These are phyloP conservation scores for Carabus problematicus DNA, from an alignment of 2,888 invertebrate species.

Conservation along the genomic window DNA sequence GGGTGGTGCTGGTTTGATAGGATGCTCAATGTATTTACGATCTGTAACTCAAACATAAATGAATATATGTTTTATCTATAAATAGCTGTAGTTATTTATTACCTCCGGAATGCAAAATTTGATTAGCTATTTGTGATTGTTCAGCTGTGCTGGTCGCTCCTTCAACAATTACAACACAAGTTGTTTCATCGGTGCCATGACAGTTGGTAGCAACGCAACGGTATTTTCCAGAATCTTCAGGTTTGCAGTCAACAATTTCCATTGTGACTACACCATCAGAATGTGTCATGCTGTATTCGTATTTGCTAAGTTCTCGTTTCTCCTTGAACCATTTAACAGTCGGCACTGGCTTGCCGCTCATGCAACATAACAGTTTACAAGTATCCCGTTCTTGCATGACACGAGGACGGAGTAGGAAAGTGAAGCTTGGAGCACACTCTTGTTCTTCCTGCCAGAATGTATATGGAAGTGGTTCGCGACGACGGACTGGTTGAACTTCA, in stretches of 20 bases:
- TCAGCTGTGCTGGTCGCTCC: constrained; percentile 80
- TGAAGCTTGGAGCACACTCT: constrained; percentile 94
- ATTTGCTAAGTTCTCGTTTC: constrained; percentile 86
- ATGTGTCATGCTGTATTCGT: constrained; percentile 89
- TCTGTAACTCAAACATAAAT: constrained; percentile 60
- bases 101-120: constrained; percentile 86
- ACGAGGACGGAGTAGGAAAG: constrained; percentile 97
- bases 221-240: constrained; percentile 96
- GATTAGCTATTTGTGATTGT: constrained; percentile 84
- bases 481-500: constrained; percentile 74
- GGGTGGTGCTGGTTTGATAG: constrained; percentile 79
- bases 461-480: constrained; percentile 83
- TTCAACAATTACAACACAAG: constrained; percentile 95
- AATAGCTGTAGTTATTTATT: constrained; percentile 47
- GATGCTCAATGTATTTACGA: constrained; percentile 86
- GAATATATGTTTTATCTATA: constrained; percentile 44
- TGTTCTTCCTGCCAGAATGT: constrained; percentile 92
- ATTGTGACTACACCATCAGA: constrained; percentile 96
- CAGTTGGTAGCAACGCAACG: constrained; percentile 91
- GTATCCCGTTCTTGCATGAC: constrained; percentile 96
- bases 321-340: constrained; percentile 94
- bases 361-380: constrained; percentile 96
- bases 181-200: constrained; percentile 94
- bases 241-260: constrained; percentile 94
- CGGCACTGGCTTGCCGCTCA: constrained; percentile 94